Conservation (phyloP, 2,113 vertebrate species). For the Dromaius novaehollandiae region DNA sequence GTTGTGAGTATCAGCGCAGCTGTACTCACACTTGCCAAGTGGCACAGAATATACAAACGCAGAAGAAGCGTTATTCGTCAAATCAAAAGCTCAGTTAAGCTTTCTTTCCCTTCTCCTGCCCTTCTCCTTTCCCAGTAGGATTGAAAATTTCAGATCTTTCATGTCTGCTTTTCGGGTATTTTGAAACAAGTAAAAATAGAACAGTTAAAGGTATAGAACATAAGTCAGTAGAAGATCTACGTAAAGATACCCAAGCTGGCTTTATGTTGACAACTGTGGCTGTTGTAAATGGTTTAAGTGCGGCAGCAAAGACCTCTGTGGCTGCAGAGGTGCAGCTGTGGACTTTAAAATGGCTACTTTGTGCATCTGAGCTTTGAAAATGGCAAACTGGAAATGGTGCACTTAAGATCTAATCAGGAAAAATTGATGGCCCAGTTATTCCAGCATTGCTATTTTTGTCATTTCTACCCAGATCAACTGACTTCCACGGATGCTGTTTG, state of each 20-base stretch:
- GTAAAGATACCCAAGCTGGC: not conserved
- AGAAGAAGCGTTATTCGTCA: not conserved
- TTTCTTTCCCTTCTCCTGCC: not conserved
- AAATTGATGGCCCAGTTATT: not conserved
- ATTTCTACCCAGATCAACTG: not conserved
- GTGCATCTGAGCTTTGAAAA: slow-evolving; percentile 58
- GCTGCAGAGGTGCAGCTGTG: not conserved
- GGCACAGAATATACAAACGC: not conserved
- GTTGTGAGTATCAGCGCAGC: not conserved
- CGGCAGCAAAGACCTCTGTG: not conserved
- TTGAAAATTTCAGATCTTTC: not conserved
- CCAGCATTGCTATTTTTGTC: not conserved
- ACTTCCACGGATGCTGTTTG: not conserved
- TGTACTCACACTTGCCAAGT: not conserved
- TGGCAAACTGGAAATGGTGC: not conserved
- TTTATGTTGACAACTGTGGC: not conserved
- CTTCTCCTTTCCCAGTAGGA: not conserved
- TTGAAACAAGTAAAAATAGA: not conserved
- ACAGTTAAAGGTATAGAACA: not conserved
- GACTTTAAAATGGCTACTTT: not conserved
- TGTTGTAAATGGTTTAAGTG: not conserved
- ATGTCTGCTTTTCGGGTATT: not conserved
- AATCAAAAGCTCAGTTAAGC: not conserved
- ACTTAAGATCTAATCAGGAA: not conserved
- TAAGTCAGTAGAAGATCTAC: not conserved